Base-by-base conservation (phyloP, 2,888 invertebrate species). In the Biston betularia region DNA sequence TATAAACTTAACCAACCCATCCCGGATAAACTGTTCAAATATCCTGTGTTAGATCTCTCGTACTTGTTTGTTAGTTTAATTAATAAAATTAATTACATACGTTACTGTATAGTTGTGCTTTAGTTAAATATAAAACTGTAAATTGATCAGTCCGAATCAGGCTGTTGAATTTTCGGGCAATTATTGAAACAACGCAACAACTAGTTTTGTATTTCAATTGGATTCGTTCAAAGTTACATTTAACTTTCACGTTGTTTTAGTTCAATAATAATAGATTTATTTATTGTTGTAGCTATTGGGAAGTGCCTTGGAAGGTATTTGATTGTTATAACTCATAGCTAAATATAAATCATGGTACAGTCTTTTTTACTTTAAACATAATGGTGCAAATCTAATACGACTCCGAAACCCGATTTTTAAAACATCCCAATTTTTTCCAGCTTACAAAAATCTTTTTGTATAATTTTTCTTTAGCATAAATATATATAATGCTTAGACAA, bases 121-220 rank as follows among this genome's bases (percentile, higher is more conserved):
- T 14, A 55, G n/a, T 55, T 35, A 56, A 46, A 45, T 56, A 34
- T 14, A 14, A 56, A 58, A 49, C 58, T 58, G 49, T 49, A 49
- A 58, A 58, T 56, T 57, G 35, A 57, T 57, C 57, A 48, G 38
- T 57, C 38, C 11, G 48, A 34, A 48, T 48, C 46, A 48, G 38
- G 35, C 48, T 9, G 34, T 45, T 46, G 34, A 40, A 49, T 38
- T 46, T 11, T 42, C 11, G 0, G 9, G 33, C 40, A 58, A 50
- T 58, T 38, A 45, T 10, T 24, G 57, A 15, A 58, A 24, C 40
- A 40, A 48, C 38, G 33, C 6, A 54, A 33, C 11, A 38, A 46
- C 33, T 12, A 10, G 33, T 9, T 40, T 33, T 58, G 58, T 49
- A 42, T 58, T 49, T 15, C 24, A 5, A 49, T 58, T 24, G 2